A percentile compares a stretch with the other conserved stretches of the same genome.
phyloP scores from a whole-genome alignment of 2,113 vertebrate genomes.

The Cyphomyrus plagiostoma region DNA sequence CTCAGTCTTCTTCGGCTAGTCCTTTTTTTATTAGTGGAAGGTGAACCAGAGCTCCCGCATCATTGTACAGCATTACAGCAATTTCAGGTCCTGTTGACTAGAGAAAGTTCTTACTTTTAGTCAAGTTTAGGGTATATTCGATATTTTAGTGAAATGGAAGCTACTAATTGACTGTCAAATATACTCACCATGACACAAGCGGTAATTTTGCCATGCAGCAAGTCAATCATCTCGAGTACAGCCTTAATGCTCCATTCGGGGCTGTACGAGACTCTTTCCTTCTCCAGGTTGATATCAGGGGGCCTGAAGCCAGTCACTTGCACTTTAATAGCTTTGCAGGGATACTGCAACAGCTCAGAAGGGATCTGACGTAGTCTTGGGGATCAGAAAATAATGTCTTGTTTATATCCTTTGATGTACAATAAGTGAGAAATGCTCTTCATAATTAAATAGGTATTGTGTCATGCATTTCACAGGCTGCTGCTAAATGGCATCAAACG shows the following conservation, averaged over 20 bases:
- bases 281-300: slow-evolving; percentile 32
- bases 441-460: background rate
- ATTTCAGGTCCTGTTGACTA: slow-evolving; percentile 66
- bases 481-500: background rate
- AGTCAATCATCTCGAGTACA: slow-evolving; percentile 66
- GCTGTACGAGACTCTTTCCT: slow-evolving; percentile 68
- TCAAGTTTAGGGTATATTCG: background rate
- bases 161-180: background rate
- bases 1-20: slow-evolving; percentile 67
- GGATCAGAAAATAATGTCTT: slow-evolving; percentile 22
- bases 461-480: background rate
- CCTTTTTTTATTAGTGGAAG: slow-evolving; percentile 71
- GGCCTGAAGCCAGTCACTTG: slow-evolving; percentile 75
- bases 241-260: slow-evolving; percentile 80
- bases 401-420: background rate
- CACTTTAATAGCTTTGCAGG: slow-evolving; percentile 63
- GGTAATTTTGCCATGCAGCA: slow-evolving; percentile 64
- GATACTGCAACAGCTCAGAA: slow-evolving; percentile 64
- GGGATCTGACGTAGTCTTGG: slow-evolving; percentile 76
- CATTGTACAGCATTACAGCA: slow-evolving; percentile 67
- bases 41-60: slow-evolving; percentile 59
- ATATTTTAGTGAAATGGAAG: background rate
- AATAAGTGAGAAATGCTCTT: background rate
- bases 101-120: slow-evolving; percentile 3
- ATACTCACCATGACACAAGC: slow-evolving; percentile 64